phyloP scores from a whole-genome alignment of 1,140 invertebrate genomes.

The Zelostemma sp. region DNA sequence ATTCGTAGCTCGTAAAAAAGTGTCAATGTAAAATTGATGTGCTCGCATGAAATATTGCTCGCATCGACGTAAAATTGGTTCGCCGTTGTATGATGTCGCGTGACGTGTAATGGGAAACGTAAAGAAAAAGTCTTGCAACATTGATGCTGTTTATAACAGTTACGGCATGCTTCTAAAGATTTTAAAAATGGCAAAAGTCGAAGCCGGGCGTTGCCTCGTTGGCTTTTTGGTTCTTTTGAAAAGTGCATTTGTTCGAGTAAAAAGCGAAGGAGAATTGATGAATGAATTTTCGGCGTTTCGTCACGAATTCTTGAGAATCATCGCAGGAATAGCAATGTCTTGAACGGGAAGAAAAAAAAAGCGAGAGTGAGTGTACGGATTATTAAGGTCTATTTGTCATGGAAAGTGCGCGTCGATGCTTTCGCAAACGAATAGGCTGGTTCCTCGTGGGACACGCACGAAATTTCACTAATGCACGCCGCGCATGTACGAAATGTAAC shows the following conservation, averaged over 20 bases:
- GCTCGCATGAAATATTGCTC: not conserved
- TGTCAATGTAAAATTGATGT: not conserved
- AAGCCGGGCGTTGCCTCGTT: no score
- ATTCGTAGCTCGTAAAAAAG: no score
- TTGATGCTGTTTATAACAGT: not conserved
- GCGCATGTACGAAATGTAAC: constrained; percentile 15
- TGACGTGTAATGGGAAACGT: not conserved
- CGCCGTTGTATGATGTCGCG: not conserved
- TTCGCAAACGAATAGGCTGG: constrained; percentile 38
- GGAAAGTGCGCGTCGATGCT: constrained; percentile 41
- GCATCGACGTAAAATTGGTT: not conserved
- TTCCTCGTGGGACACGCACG: constrained; percentile 26
- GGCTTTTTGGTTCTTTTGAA: no score
- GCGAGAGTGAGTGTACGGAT: constrained; percentile 18
- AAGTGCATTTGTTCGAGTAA: no score
- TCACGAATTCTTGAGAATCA: constrained; percentile 11
- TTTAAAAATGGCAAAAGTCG: no score
- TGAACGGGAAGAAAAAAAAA: constrained; percentile 13
- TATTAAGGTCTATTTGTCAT: constrained; percentile 47
- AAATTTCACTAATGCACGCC: constrained; percentile 44
- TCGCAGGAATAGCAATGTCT: constrained; percentile 35
- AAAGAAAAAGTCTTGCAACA: not conserved
- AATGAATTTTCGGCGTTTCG: no score
- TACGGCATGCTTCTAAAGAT: no score
- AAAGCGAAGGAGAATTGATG: no score